A percentile compares a stretch with the other conserved stretches of the same genome.
Conservation (phyloP, 2,113 vertebrate species). For the Sterna hirundo region DNA sequence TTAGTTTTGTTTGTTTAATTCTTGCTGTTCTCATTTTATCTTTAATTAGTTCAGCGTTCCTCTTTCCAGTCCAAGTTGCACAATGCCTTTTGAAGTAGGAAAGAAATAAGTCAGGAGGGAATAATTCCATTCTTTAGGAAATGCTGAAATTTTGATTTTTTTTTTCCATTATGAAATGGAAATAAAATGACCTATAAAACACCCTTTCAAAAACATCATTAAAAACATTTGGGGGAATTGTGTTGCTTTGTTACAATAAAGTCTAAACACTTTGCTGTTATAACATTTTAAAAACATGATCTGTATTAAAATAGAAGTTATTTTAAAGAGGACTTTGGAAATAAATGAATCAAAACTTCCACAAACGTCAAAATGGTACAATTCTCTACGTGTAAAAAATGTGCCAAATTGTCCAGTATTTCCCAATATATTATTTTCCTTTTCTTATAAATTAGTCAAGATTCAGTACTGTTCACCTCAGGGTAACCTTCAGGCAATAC, state of each 20-base stretch:
- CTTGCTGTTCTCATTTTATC: conserved; percentile 22
- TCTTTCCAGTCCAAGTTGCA: conserved; percentile 13
- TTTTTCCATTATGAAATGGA: not conserved
- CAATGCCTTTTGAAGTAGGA: conserved; percentile 20
- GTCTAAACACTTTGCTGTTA: not conserved
- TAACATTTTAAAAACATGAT: not conserved
- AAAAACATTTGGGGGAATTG: not conserved
- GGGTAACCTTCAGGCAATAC: not conserved
- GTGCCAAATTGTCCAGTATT: not conserved
- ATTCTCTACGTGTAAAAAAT: not conserved
- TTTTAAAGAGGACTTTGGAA: not conserved
- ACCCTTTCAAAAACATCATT: not conserved
- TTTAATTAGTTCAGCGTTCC: conserved; percentile 32
- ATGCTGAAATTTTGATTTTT: not conserved
- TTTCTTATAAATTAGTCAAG: not conserved
- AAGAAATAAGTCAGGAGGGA: not conserved
- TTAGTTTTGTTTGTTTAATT: conserved; percentile 35
- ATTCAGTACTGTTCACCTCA: not conserved
- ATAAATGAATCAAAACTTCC: not conserved
- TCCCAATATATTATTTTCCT: not conserved
- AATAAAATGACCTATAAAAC: not conserved
- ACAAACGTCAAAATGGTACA: not conserved
- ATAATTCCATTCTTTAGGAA: conserved; percentile 18
- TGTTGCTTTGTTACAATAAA: not conserved
- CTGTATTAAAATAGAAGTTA: not conserved